Percentiles rank a stretch among this genome's conserved stretches.
phyloP scores from a whole-genome alignment of 2,113 vertebrate genomes.

The Lophius piscatorius region DNA sequence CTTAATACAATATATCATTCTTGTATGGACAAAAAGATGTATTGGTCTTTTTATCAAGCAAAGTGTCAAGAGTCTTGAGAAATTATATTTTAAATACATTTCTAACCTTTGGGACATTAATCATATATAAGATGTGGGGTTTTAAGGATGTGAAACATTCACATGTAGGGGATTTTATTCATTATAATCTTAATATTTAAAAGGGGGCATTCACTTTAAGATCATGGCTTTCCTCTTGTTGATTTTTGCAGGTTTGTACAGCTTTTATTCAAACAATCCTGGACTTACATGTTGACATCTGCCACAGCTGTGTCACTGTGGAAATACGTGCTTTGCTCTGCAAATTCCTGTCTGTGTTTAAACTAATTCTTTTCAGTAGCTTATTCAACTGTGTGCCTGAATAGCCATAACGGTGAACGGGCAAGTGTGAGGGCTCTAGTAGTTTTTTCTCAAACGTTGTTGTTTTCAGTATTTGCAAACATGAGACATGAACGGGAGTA shows the following conservation, averaged over 20 bases:
- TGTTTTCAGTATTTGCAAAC: constrained; percentile 36
- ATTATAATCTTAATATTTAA: neutral
- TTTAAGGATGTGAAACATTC: too few relatives aligned
- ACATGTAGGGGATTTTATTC: too few relatives aligned
- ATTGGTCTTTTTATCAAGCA: too few relatives aligned
- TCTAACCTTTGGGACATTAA: too few relatives aligned
- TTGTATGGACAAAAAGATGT: too few relatives aligned
- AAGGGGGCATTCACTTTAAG: neutral
- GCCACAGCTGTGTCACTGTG: constrained; percentile 57
- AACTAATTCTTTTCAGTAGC: constrained; percentile 34
- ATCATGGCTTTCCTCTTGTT: constrained; percentile 9
- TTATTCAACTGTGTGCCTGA: constrained; percentile 30
- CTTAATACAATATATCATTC: too few relatives aligned
- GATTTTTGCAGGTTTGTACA: constrained; percentile 7
- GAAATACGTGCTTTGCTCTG: constrained; percentile 55
- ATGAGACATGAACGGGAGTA: constrained; percentile 30
- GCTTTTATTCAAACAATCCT: constrained; percentile 17
- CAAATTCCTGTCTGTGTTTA: constrained; percentile 55
- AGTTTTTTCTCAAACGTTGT: constrained; percentile 7
- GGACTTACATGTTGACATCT: constrained; percentile 50
- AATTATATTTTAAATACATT: too few relatives aligned
- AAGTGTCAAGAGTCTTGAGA: too few relatives aligned
- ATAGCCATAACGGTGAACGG: constrained; percentile 4
- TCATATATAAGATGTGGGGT: too few relatives aligned
- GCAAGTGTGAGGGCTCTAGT: neutral